Conservation (phyloP, 2,113 vertebrate species). For the Saguinus midas region DNA sequence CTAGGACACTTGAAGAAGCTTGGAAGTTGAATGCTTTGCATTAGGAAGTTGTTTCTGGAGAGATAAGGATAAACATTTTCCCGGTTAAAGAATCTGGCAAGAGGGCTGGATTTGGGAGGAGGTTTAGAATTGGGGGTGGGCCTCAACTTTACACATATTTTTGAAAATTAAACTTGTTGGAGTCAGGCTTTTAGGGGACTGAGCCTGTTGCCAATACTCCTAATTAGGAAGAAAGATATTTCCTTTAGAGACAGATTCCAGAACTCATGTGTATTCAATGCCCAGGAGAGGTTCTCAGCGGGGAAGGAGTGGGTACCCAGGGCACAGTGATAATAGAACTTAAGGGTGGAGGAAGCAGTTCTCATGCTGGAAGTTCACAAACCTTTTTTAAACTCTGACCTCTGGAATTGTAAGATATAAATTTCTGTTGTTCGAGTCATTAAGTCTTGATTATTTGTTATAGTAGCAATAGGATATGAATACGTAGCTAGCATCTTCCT, state of each 20-base stretch:
- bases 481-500: background rate
- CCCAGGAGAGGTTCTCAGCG: no score
- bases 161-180: background rate
- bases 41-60: background rate
- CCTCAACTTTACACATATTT: background rate
- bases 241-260: background rate
- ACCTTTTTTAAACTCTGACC: background rate
- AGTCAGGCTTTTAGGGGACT: background rate
- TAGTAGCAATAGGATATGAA: background rate
- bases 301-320: rapidly evolving
- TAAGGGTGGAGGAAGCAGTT: background rate
- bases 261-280: no score
- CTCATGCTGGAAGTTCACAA: background rate
- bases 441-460: background rate
- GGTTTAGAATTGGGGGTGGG: background rate
- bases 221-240: rapidly evolving
- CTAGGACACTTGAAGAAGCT: no score
- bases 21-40: background rate
- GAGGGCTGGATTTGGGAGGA: background rate
- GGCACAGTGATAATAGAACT: rapidly evolving
- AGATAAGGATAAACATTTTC: background rate
- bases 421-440: background rate
- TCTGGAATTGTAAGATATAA: background rate
- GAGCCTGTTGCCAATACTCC: background rate
- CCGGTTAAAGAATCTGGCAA: background rate